phyloP scores from a whole-genome alignment of 1,140 invertebrate genomes.

The Uloborus diversus region DNA sequence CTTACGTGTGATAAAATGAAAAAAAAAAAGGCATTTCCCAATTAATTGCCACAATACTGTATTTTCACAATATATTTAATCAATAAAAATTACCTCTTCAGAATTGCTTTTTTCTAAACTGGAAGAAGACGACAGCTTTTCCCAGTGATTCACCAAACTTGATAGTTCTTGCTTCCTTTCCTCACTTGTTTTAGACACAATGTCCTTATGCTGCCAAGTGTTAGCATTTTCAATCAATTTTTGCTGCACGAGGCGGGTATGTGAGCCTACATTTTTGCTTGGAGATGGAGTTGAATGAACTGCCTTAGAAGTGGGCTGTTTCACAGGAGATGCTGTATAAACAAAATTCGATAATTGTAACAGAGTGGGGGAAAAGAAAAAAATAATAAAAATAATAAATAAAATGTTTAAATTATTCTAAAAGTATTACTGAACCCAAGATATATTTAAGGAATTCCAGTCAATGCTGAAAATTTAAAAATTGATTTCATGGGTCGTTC shows the following conservation, averaged over 20 bases:
- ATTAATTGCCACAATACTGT: too few relatives aligned
- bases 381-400: background rate
- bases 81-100: too few relatives aligned
- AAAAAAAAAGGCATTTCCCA: too few relatives aligned
- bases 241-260: slow-evolving; percentile 60
- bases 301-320: background rate
- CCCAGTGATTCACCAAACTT: slow-evolving; percentile 31
- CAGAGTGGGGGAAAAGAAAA: too few relatives aligned
- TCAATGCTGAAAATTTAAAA: too few relatives aligned
- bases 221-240: slow-evolving; percentile 61
- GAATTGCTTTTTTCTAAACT: background rate
- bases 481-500: too few relatives aligned
- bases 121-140: slow-evolving; percentile 28
- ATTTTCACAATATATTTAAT: too few relatives aligned
- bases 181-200: slow-evolving; percentile 60
- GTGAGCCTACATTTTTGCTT: slow-evolving; percentile 26
- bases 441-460: background rate
- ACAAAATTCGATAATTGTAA: too few relatives aligned
- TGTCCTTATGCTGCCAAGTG: slow-evolving; percentile 57
- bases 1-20: too few relatives aligned
- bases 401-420: background rate
- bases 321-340: background rate
- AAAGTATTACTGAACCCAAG: background rate
- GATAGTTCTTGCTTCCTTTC: slow-evolving; percentile 64
- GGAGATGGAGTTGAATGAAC: slow-evolving; percentile 14